A percentile compares a stretch with the other conserved stretches of the same genome.
Conservation (phyloP, 1,140 invertebrate genomes). For the Tribolium madens region DNA sequence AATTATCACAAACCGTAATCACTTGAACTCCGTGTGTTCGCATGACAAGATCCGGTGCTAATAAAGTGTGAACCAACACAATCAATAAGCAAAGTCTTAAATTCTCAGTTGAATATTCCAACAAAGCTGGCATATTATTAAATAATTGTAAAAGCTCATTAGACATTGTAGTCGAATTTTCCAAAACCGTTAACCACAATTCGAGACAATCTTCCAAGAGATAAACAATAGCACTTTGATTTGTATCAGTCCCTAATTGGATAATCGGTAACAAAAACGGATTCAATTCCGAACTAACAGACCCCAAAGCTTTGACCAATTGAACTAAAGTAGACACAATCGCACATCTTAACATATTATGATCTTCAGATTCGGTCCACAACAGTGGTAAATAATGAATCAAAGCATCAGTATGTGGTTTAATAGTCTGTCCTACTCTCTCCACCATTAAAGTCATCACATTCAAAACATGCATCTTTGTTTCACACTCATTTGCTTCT, state of each 20-base stretch:
- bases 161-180: constrained; percentile 76
- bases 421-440: constrained; percentile 81
- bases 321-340: constrained; percentile 89
- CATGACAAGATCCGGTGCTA: constrained; percentile 84
- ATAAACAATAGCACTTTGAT: constrained; percentile 86
- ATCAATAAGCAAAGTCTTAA: constrained; percentile 82
- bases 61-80: constrained; percentile 85
- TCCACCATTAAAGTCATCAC: constrained; percentile 92
- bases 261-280: constrained; percentile 83
- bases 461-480: constrained; percentile 92
- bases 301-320: constrained; percentile 76
- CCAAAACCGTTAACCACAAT: constrained; percentile 87
- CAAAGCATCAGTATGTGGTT: constrained; percentile 77
- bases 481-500: constrained; percentile 92
- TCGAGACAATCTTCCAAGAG: constrained; percentile 92
- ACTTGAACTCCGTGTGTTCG: constrained; percentile 77
- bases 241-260: constrained; percentile 82
- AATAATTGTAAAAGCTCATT: constrained; percentile 79
- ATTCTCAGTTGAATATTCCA: constrained; percentile 86
- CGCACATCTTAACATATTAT: constrained; percentile 92
- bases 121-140: constrained; percentile 80
- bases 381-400: constrained; percentile 86
- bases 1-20: constrained; percentile 74
- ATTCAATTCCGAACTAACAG: constrained; percentile 72
- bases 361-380: constrained; percentile 88